Evolutionary conservation across 2,113 vertebrate genomes (phyloP).

Genomic region (Calypte anna): DNA sequence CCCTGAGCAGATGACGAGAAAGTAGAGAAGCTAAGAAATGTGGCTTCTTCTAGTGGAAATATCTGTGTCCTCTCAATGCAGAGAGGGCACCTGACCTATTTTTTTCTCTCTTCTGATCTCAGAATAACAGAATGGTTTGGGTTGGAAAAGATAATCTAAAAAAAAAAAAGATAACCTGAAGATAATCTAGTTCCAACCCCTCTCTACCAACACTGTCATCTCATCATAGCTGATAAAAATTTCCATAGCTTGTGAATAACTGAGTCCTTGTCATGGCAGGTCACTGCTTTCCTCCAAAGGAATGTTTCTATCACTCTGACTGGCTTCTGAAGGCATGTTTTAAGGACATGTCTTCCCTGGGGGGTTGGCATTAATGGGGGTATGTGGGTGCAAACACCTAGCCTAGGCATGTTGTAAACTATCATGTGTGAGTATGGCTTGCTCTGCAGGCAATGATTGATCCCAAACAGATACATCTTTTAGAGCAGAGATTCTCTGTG

Average conservation of each 20-base stretch:
- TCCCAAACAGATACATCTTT: background rate
- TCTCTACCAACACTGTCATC: background rate
- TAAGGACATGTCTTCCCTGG: slow-evolving; percentile 13
- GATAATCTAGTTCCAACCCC: background rate
- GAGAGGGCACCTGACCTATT: background rate
- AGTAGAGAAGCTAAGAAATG: background rate
- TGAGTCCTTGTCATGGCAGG: background rate
- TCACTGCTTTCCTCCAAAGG: background rate
- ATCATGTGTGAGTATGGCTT: background rate
- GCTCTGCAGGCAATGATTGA: slow-evolving; percentile 27
- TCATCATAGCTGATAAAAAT: background rate
- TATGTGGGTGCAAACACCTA: slow-evolving; percentile 4
- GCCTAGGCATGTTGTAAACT: slow-evolving; percentile 22
- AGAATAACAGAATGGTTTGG: too few relatives aligned
- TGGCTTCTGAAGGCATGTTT: slow-evolving; percentile 26
- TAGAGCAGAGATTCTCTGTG: background rate
- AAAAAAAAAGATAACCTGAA: too few relatives aligned
- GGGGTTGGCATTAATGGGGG: slow-evolving; percentile 12
- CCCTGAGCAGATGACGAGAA: background rate
- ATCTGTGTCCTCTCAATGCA: background rate
- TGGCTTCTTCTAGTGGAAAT: background rate
- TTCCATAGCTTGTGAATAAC: background rate
- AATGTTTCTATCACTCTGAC: background rate
- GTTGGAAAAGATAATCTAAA: too few relatives aligned
- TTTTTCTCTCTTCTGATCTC: background rate